Conservation (phyloP, 53 echinoderm and acorn worm species). For the Stichopus horrens region DNA sequence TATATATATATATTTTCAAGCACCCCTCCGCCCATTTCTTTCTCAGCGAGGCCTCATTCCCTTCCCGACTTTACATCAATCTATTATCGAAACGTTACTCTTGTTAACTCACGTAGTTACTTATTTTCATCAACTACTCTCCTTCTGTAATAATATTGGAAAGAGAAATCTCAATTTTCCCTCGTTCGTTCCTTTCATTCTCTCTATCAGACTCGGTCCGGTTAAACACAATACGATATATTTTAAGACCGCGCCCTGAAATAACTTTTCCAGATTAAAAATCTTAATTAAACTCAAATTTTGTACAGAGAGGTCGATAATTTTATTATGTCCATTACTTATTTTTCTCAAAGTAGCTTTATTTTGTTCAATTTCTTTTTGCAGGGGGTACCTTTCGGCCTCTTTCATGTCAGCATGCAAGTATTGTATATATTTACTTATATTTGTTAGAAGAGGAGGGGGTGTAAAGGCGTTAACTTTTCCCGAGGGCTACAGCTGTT, state of each 20-base stretch:
- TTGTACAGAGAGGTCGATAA: background rate
- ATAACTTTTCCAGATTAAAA: slow-evolving; percentile 1
- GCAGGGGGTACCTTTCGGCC: background rate
- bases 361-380: background rate
- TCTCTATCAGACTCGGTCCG: background rate
- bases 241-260: slow-evolving; percentile 2
- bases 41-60: too few relatives aligned
- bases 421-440: background rate
- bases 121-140: too few relatives aligned
- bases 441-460: background rate
- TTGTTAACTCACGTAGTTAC: too few relatives aligned
- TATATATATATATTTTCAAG: too few relatives aligned
- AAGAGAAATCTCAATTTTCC: too few relatives aligned
- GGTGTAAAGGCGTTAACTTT: slow-evolving; percentile 17
- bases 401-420: background rate
- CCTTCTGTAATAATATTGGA: too few relatives aligned
- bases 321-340: background rate
- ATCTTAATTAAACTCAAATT: slow-evolving; percentile 15
- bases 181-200: background rate
- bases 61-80: too few relatives aligned
- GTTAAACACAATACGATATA: background rate
- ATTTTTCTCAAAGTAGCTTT: background rate
- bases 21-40: too few relatives aligned
- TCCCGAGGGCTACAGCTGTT: slow-evolving; percentile 33
- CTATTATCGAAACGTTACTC: too few relatives aligned